Percentiles rank a stretch among this genome's conserved stretches.
Evolutionary conservation across 2,113 vertebrate genomes (phyloP).

Genomic region (Dicaeum eximium): DNA sequence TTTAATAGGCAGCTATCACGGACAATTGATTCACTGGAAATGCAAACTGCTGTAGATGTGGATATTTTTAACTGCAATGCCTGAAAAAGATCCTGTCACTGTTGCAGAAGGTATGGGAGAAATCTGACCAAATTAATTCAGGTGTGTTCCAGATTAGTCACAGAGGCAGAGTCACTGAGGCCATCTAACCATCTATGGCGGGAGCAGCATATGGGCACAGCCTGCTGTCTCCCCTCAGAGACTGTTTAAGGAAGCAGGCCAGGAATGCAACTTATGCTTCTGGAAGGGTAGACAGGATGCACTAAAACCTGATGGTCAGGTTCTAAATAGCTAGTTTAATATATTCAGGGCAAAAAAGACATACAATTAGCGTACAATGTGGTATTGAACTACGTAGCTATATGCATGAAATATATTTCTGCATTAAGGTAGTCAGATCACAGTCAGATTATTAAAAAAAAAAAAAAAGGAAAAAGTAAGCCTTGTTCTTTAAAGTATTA

Average conservation of each 20-base stretch:
- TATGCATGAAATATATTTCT: not conserved
- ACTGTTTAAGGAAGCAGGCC: not conserved
- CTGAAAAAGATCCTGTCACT: not conserved
- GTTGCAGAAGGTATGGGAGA: not conserved
- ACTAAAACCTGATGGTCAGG: not conserved
- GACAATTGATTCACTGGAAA: not conserved
- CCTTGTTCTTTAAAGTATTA: not conserved
- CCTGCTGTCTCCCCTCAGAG: not conserved
- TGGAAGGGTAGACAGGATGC: not conserved
- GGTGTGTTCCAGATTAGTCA: not conserved
- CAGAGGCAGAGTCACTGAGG: not conserved
- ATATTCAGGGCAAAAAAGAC: not conserved
- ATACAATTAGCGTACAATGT: not conserved
- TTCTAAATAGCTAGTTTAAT: not conserved
- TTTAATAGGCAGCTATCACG: not conserved
- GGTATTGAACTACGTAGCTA: not conserved
- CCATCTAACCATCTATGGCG: not conserved
- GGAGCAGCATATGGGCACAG: not conserved
- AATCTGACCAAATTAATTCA: not conserved
- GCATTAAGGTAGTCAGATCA: not conserved
- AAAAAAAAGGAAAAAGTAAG: not conserved
- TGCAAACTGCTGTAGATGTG: accelerated
- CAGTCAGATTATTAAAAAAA: not conserved
- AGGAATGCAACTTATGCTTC: not conserved
- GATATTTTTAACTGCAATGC: not conserved